Conservation (phyloP, 2,888 invertebrate species). For the Tanypteryx hageni region DNA sequence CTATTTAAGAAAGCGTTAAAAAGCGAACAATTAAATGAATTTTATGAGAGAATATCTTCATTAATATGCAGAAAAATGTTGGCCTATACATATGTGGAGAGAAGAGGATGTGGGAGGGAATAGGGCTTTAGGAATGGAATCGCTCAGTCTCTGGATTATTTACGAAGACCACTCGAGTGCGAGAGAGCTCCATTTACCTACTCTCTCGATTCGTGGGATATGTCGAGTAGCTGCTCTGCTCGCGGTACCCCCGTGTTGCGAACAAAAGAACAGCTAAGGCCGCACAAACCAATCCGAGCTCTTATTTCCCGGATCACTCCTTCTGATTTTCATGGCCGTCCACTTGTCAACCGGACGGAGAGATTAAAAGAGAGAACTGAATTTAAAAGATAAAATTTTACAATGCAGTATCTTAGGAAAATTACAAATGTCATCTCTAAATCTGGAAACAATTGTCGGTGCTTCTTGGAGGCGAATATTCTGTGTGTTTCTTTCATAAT, state of each 20-base stretch:
- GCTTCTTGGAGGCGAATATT: too few relatives aligned
- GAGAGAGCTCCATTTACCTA: neutral
- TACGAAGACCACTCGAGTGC: slow-evolving; percentile 4
- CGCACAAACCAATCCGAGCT: slow-evolving; percentile 7
- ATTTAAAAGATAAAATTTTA: too few relatives aligned
- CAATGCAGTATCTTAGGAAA: too few relatives aligned
- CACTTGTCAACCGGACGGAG: neutral
- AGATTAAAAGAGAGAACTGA: too few relatives aligned
- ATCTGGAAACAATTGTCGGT: too few relatives aligned
- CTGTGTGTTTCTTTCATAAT: too few relatives aligned
- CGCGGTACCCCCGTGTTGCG: neutral
- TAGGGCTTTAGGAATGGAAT: neutral
- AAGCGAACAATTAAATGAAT: neutral
- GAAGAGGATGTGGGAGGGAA: neutral
- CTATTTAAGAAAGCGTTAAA: neutral
- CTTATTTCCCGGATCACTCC: neutral
- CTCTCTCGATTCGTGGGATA: neutral
- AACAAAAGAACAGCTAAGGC: neutral
- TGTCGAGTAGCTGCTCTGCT: neutral
- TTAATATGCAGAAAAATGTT: neutral
- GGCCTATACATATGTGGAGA: neutral
- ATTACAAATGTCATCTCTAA: too few relatives aligned
- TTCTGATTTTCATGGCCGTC: neutral
- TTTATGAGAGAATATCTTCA: neutral
- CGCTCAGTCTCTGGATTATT: neutral